phyloP scores from a whole-genome alignment of 2,113 vertebrate species.

The Spilogale gracilis region DNA sequence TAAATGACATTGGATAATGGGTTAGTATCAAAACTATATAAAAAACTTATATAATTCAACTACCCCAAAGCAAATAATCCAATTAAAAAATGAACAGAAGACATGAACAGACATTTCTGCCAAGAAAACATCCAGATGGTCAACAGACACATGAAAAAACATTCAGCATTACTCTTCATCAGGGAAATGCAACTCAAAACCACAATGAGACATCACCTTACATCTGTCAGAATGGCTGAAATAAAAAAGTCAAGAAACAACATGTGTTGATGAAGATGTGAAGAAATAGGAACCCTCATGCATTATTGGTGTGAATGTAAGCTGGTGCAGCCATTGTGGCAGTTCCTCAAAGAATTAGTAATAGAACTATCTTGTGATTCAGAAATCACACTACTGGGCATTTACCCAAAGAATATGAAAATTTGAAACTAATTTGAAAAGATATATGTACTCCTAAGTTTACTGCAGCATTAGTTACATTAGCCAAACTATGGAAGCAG shows the following conservation, averaged over 20 bases:
- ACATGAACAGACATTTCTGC: not conserved
- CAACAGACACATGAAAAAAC: not conserved
- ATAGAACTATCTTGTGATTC: not conserved
- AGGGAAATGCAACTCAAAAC: not conserved
- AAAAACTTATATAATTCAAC: not conserved
- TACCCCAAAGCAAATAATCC: not conserved
- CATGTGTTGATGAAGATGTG: not conserved
- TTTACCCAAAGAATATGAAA: not conserved
- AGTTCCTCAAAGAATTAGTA: not conserved
- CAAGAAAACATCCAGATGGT: not conserved
- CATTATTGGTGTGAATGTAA: not conserved
- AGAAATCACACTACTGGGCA: not conserved
- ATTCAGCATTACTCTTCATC: not conserved
- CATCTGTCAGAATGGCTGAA: not conserved
- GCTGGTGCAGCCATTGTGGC: not conserved
- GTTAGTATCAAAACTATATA: not conserved
- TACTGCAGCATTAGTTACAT: not conserved
- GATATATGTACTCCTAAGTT: not conserved
- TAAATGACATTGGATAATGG: not conserved
- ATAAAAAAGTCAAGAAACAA: not conserved
- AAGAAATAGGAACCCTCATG: not conserved
- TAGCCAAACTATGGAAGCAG: not conserved
- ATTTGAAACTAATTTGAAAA: not conserved
- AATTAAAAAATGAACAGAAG: not conserved
- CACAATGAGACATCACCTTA: not conserved